Percentiles rank a stretch among this genome's conserved stretches.
Conservation (phyloP, 1,140 invertebrate species). For the Lordiphosa collinella region DNA sequence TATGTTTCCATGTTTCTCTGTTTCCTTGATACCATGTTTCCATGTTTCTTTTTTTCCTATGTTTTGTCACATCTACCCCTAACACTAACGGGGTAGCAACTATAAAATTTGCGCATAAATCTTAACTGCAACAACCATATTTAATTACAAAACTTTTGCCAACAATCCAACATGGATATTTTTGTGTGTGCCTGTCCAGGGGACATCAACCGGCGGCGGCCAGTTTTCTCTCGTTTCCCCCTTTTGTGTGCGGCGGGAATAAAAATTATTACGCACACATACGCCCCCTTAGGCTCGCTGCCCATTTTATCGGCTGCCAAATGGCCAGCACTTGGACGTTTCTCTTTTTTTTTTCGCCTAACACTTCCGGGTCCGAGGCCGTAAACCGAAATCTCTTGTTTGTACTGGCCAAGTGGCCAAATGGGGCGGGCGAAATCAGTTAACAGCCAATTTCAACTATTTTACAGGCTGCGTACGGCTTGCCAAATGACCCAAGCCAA, state of each 20-base stretch:
- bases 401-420: conserved; percentile 20
- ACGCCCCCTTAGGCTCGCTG: conserved; percentile 39
- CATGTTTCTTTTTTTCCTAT: no score
- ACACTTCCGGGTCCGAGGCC: conserved; percentile 46
- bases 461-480: conserved; percentile 56
- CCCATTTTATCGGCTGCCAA: conserved; percentile 72
- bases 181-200: conserved; percentile 1
- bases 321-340: conserved; percentile 60
- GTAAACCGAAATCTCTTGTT: conserved; percentile 52
- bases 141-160: conserved; percentile 61
- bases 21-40: no score
- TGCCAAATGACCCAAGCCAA: conserved; percentile 67
- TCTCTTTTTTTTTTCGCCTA: conserved; percentile 35
- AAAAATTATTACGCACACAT: conserved; percentile 26
- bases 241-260: conserved; percentile 9
- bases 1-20: no score
- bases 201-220: background rate
- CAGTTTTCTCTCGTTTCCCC: background rate
- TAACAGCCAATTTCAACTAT: conserved; percentile 73
- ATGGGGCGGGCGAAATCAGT: conserved; percentile 46
- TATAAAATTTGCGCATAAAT: conserved; percentile 44
- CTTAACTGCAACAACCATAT: conserved; percentile 49
- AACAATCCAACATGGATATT: conserved; percentile 15
- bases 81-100: background rate
- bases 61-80: background rate